These are phyloP conservation scores for Pomatostomus ruficeps DNA, from an alignment of 2,113 vertebrate genomes.

Conservation along the genomic window DNA sequence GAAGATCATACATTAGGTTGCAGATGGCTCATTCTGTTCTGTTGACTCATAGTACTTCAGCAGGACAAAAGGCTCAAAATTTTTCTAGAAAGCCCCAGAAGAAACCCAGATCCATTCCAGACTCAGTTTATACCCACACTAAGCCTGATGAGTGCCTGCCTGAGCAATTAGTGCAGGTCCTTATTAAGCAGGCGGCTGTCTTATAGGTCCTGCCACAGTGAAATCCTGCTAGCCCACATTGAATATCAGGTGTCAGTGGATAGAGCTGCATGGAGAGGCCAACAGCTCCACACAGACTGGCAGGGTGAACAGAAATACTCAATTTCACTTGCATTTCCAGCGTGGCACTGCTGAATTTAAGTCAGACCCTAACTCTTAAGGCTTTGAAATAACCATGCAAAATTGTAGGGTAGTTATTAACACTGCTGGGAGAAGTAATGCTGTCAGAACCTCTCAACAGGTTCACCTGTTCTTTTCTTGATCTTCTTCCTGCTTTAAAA, in stretches of 20 bases:
- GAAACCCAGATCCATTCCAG: neutral
- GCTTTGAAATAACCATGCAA: neutral
- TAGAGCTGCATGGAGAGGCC: neutral
- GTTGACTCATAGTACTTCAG: neutral
- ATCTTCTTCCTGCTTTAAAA: neutral
- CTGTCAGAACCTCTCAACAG: neutral
- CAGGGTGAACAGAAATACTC: neutral
- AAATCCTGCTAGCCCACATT: neutral
- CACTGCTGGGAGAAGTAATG: neutral
- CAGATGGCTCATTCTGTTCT: neutral
- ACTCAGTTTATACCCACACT: neutral
- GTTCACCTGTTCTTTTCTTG: neutral
- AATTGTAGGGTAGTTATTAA: neutral
- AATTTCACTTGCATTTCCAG: neutral
- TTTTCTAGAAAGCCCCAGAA: neutral
- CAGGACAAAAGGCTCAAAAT: neutral
- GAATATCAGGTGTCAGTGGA: neutral
- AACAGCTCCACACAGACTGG: neutral
- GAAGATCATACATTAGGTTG: neutral
- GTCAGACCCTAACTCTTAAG: neutral
- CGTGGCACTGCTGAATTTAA: fast-evolving
- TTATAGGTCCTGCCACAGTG: neutral
- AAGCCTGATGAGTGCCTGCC: neutral
- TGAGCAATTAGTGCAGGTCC: neutral
- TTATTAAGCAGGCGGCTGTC: neutral